Conservation (phyloP, 64 coral and sea anemone genomes). For the Dendrophyllia cribrosa region DNA sequence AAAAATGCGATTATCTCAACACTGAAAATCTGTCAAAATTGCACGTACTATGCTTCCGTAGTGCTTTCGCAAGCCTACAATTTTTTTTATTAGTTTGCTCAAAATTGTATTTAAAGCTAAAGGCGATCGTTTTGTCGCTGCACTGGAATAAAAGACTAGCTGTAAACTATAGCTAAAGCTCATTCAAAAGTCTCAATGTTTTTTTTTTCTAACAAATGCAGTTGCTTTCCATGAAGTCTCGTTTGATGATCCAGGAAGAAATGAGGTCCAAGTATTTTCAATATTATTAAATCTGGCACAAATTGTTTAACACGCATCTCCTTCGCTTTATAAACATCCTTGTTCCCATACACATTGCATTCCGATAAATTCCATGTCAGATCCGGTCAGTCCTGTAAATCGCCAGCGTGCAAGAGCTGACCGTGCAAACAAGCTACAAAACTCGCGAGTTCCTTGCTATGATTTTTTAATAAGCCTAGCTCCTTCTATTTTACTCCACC, state of each 20-base stretch:
- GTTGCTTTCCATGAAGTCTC: not conserved
- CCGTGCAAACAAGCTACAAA: not conserved
- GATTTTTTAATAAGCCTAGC: slow-evolving; percentile 36
- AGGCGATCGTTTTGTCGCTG: slow-evolving; percentile 23
- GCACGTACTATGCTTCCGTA: not conserved
- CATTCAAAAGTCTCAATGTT: not conserved
- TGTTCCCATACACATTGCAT: slow-evolving; percentile 16
- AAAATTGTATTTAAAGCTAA: slow-evolving; percentile 41
- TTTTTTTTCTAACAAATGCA: not conserved
- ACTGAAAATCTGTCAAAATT: slow-evolving; percentile 18
- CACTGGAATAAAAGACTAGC: slow-evolving; percentile 17
- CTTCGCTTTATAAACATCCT: not conserved
- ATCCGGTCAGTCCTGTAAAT: not conserved
- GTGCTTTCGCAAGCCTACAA: slow-evolving; percentile 7
- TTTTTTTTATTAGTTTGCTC: not conserved
- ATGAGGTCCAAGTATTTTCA: not conserved
- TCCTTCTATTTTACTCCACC: not conserved
- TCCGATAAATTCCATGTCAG: slow-evolving; percentile 32
- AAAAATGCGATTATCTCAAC: slow-evolving; percentile 38
- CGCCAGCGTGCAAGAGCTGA: slow-evolving; percentile 13
- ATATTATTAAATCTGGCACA: slow-evolving; percentile 25
- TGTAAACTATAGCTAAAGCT: not conserved
- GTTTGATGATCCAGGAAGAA: not conserved
- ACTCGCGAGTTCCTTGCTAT: slow-evolving; percentile 10
- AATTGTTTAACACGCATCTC: slow-evolving; percentile 46